These are phyloP conservation scores for Candidula unifasciata DNA, from an alignment of 2,888 invertebrate species.

Conservation along the genomic window DNA sequence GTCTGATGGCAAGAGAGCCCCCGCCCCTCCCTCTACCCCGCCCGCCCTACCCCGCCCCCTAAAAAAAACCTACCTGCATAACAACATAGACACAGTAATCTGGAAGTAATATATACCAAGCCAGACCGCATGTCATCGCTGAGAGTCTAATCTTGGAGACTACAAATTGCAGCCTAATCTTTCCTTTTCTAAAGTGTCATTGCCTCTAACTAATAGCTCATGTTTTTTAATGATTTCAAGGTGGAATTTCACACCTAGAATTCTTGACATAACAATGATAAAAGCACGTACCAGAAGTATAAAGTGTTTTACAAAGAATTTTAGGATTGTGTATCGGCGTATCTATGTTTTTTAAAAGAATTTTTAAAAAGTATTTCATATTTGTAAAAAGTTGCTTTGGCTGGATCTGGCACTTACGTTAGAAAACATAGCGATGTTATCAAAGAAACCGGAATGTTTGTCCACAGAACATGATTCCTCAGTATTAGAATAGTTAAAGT, in stretches of 20 bases:
- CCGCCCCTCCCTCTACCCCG: too few species aligned
- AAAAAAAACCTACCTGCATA: background rate
- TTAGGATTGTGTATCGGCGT: too few species aligned
- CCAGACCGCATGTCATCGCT: background rate
- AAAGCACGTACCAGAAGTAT: background rate
- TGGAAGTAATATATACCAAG: background rate
- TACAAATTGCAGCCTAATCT: conserved; percentile 7
- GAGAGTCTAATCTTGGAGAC: background rate
- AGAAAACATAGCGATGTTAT: too few species aligned
- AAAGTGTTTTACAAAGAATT: too few species aligned
- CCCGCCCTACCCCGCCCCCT: too few species aligned
- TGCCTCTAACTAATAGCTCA: background rate
- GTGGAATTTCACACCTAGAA: background rate
- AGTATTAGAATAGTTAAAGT: too few species aligned
- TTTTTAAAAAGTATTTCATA: too few species aligned
- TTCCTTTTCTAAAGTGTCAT: background rate
- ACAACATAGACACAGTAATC: background rate
- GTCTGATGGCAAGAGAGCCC: background rate
- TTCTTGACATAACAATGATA: background rate
- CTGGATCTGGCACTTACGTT: too few species aligned
- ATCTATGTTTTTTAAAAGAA: too few species aligned
- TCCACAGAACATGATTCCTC: too few species aligned
- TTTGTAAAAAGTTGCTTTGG: too few species aligned
- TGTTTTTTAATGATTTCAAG: background rate
- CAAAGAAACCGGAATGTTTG: too few species aligned